These are phyloP conservation scores for Pegea sp. DNA, from an alignment of 23 tunicate genomes.

Conservation along the genomic window DNA sequence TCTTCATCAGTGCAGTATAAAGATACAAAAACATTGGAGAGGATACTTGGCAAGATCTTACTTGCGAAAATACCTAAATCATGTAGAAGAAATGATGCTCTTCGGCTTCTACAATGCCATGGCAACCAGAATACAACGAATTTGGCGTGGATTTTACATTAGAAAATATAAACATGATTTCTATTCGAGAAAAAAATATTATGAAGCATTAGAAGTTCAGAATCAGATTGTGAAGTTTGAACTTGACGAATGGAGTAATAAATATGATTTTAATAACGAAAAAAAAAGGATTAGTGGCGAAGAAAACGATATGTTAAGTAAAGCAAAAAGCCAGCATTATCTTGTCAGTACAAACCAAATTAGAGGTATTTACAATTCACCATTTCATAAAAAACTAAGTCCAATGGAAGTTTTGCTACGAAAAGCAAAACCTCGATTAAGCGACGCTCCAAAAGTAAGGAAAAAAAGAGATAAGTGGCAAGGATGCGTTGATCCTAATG, in stretches of 20 bases:
- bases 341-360: slow-evolving; percentile 67
- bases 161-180: slow-evolving; percentile 65
- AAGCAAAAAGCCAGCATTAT: slow-evolving; percentile 68
- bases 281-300: slow-evolving; percentile 10
- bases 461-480: neutral
- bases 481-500: slow-evolving; percentile 8
- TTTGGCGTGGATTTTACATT: slow-evolving; percentile 74
- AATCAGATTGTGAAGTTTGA: slow-evolving; percentile 58
- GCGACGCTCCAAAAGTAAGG: slow-evolving; percentile 2
- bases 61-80: slow-evolving; percentile 7
- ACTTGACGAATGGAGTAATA: slow-evolving; percentile 27
- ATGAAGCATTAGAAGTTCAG: slow-evolving; percentile 46
- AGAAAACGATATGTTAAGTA: slow-evolving; percentile 17
- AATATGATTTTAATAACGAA: slow-evolving; percentile 7
- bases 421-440: slow-evolving; percentile 14
- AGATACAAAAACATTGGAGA: slow-evolving; percentile 54
- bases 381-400: slow-evolving; percentile 24
- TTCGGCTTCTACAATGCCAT: slow-evolving; percentile 55
- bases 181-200: slow-evolving; percentile 76
- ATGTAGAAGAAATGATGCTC: slow-evolving; percentile 33
- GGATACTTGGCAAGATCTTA: slow-evolving; percentile 35
- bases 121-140: slow-evolving; percentile 62
- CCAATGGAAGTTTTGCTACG: slow-evolving; percentile 58
- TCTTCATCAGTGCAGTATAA: slow-evolving; percentile 16
- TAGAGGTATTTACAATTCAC: slow-evolving; percentile 78